Base-by-base conservation (phyloP, 2,797 vertebrate species). In the Chelon labrosus region DNA sequence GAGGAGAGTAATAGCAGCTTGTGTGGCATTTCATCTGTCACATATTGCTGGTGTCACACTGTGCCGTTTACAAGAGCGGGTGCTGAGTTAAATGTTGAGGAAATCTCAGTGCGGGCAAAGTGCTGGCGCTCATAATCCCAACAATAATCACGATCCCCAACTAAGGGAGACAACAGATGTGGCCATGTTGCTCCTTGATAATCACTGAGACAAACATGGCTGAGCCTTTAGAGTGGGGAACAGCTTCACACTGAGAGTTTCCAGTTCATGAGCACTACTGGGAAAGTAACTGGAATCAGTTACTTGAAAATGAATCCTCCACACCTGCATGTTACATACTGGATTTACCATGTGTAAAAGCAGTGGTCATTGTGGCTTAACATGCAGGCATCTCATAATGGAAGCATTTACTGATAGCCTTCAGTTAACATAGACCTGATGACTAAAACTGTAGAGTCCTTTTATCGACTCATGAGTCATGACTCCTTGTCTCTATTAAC, bases 11-110 rank as follows among this genome's bases (percentile, higher is more conserved):
- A 83, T 71, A 50, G 38, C 39, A 62, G 71, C 71, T 62, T 57
- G 54, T 70, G 66, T 82, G 77, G 51, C 73, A 73, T 81, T 75
- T 82, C 51, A 77, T 82, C 54, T 76, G 80, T 80, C 60, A 78
- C 75, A 73, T 69, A 72, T 73, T 65, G 52, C 80, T 73, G 50
- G 10, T 72, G 64, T 75, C 82, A 73, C 58, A 51, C 59, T 52
- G 78, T 58, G 71, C 38, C 13, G n/a, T 77, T 82, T 77, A 79
- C 57, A 55, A 60, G 64, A 68, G 62, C 22, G n/a, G 60, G 72
- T 73, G 67, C 65, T 53, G 77, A 58, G 77, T 46, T 65, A 73
- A 82, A 83, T 27, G 59, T 61, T 53, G 59, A 73, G 53, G 54
- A 83, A 73, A 73, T 75, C 73, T 61, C 35, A 14, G 61, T 16